Evolutionary conservation across 2,797 vertebrate species (phyloP), one percentile per base, ranked within the genome.

Genomic region (Myotis daubentonii): DNA sequence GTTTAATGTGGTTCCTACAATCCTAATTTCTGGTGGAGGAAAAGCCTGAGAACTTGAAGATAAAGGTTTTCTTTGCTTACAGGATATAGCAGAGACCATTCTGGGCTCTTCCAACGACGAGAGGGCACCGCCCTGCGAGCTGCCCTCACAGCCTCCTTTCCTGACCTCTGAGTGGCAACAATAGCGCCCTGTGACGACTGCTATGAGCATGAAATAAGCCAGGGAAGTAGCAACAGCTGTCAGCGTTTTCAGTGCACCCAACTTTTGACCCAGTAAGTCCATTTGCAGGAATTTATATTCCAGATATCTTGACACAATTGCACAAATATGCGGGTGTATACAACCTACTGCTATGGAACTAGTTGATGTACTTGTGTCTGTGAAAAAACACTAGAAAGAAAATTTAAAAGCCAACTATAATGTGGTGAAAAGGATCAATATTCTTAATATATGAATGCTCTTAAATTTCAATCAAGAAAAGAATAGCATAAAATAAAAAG

Each of bases 1-100:
- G 44, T 75, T 91, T 79, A 80, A 90, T 87, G 92, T 95, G 51
- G 47, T 91, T 76, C 80, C 72, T 83, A n/a, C 3, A 41, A 62
- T 36, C 47, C 74, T 94, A 65, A 83, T 86, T 95, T 89, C 65
- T 41, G 23, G 28, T 33, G 33, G 11, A 89, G 38, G 53, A 88
- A 62, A 71, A 47, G 1, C 71, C 38, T 66, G 36, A 76, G 51
- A 92, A 76, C 33, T 92, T 94, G 41, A 47, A 78, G 86, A 66
- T 74, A 28, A 51, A 90, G 53, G 44, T n/a, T 66, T 66, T 17
- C n/a, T 66, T 33, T 66, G 65, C 7, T 66, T 33, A 33, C 16
- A 66, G 65, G 9, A 33, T 16, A 66, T 33, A 66, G 16, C 65
- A 66, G 65, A 62, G 60, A 66, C 65, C 62, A 20, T 23, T 10